A percentile compares a stretch with the other conserved stretches of the same genome.
Evolutionary conservation across 23 tunicate species (phyloP).

Genomic region (Halocynthia roretzi): DNA sequence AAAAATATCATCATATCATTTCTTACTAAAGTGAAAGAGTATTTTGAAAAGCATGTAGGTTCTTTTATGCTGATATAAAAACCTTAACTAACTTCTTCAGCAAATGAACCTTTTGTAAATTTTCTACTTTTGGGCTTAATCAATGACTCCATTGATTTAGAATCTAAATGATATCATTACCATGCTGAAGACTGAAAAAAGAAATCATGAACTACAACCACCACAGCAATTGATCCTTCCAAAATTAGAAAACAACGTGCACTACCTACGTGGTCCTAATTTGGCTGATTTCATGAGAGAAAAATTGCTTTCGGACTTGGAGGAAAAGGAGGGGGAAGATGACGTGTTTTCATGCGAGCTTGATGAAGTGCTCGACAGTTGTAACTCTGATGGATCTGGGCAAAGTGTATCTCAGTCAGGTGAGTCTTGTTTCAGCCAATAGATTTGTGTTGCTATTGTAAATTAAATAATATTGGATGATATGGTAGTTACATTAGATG

Average conservation of each 20-base stretch:
- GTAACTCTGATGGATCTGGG: too few relatives aligned
- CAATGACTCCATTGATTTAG: neutral
- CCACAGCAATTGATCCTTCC: neutral
- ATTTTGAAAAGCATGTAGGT: constrained; percentile 22
- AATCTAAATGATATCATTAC: constrained; percentile 13
- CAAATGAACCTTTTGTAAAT: too few relatives aligned
- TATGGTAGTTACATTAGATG: too few relatives aligned
- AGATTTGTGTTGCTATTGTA: neutral
- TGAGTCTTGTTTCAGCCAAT: constrained; percentile 1
- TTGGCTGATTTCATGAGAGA: constrained; percentile 19
- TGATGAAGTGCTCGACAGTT: constrained; percentile 44
- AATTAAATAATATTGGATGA: constrained; percentile 1
- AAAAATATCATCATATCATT: constrained; percentile 1
- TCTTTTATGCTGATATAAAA: neutral
- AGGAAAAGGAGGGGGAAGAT: constrained; percentile 60
- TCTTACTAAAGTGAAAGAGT: constrained; percentile 22
- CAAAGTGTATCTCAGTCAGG: too few relatives aligned
- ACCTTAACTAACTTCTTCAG: neutral
- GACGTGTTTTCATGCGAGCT: constrained; percentile 71
- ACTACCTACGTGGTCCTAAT: neutral
- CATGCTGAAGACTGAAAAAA: constrained; percentile 9
- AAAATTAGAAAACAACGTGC: constrained; percentile 4
- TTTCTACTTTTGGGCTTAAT: neutral
- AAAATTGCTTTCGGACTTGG: constrained; percentile 59
- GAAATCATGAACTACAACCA: too few relatives aligned